Percentiles rank a stretch among this genome's conserved stretches.
phyloP scores from a whole-genome alignment of 2,888 invertebrate genomes.

The Plagodis dolabraria region DNA sequence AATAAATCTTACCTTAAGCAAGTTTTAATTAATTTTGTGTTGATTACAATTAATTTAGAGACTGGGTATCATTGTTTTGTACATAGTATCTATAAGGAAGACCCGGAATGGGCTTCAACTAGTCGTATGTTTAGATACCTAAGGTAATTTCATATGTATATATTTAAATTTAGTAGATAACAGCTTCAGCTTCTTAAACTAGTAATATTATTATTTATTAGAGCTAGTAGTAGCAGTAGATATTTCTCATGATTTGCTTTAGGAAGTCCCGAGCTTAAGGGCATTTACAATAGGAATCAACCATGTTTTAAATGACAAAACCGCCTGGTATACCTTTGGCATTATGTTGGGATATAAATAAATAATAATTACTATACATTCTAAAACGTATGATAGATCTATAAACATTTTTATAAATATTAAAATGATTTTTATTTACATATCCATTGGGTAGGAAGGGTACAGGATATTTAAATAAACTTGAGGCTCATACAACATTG shows the following conservation, averaged over 20 bases:
- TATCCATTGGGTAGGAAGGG: background rate
- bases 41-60: conserved; percentile 19
- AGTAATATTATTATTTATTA: too few species aligned
- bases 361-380: background rate
- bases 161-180: too few species aligned
- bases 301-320: conserved; percentile 12
- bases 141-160: too few species aligned
- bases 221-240: background rate
- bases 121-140: background rate
- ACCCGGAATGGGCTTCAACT: conserved; percentile 11
- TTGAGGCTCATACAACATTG: too few species aligned
- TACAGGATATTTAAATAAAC: too few species aligned
- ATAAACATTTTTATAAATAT: background rate
- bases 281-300: conserved; percentile 7
- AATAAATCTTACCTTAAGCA: background rate
- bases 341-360: conserved; percentile 3
- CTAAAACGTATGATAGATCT: background rate
- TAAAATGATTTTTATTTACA: background rate
- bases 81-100: conserved; percentile 18
- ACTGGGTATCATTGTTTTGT: conserved; percentile 19
- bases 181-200: too few species aligned
- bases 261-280: conserved; percentile 13
- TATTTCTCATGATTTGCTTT: conserved; percentile 6
- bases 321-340: background rate
- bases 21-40: conserved; percentile 1